These are phyloP conservation scores for Pissodes strobi DNA, from an alignment of 1,140 invertebrate genomes.

Conservation along the genomic window DNA sequence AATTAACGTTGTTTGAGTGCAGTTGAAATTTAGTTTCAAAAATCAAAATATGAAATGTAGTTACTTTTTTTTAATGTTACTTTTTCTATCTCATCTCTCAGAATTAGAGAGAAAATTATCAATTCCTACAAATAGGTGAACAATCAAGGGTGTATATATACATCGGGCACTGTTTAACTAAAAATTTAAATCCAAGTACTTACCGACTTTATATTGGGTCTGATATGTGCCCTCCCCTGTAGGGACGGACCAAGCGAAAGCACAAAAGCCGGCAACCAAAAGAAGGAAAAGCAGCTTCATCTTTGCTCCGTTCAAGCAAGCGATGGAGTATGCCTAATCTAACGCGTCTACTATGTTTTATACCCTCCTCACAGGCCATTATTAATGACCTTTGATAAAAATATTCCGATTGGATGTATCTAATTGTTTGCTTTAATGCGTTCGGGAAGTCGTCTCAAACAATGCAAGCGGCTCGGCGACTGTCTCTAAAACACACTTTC, in stretches of 20 bases:
- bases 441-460: too few species aligned
- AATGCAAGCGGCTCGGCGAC: too few species aligned
- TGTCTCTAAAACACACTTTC: too few species aligned
- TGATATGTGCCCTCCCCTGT: background rate
- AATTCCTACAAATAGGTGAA: too few species aligned
- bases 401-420: background rate
- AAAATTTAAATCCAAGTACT: slow-evolving; percentile 3
- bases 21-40: too few species aligned
- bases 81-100: too few species aligned
- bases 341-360: background rate
- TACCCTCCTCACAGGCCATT: background rate
- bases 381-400: slow-evolving; percentile 31
- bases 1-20: too few species aligned
- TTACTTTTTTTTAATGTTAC: too few species aligned
- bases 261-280: slow-evolving; percentile 3
- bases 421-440: background rate
- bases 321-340: slow-evolving; percentile 55
- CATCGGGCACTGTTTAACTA: too few species aligned
- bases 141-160: too few species aligned
- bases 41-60: too few species aligned
- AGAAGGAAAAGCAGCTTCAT: slow-evolving; percentile 30
- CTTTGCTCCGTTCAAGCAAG: background rate
- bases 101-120: too few species aligned
- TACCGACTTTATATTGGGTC: slow-evolving; percentile 20
- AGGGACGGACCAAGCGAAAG: background rate